phyloP scores from a whole-genome alignment of 2,888 invertebrate genomes.

The Mermis nigrescens region DNA sequence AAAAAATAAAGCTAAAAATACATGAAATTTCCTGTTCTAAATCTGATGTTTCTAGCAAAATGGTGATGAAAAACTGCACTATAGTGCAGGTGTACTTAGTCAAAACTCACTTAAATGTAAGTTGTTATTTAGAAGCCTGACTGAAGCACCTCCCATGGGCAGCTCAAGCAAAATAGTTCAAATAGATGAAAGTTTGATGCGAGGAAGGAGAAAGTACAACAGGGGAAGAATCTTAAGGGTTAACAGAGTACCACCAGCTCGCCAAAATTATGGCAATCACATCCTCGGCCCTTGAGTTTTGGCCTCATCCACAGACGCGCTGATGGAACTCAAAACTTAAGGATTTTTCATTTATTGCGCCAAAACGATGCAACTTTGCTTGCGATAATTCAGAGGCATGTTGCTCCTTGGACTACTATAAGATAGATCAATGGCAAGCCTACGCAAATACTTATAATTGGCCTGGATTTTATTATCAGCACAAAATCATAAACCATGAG shows the following conservation, averaged over 20 bases:
- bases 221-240: not conserved
- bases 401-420: conserved; percentile 1
- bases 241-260: conserved; percentile 5
- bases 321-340: not conserved
- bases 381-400: not conserved
- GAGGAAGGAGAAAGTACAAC: conserved; percentile 5
- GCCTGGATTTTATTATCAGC: not conserved
- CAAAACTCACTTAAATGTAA: too few species aligned
- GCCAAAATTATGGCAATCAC: conserved; percentile 1
- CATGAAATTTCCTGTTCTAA: too few species aligned
- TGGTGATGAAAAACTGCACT: not conserved
- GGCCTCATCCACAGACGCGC: not conserved
- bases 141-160: conserved; percentile 3
- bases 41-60: not conserved
- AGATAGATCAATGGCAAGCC: conserved; percentile 1
- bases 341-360: conserved; percentile 3
- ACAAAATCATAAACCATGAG: not conserved
- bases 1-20: too few species aligned
- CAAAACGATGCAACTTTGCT: not conserved
- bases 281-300: conserved; percentile 7
- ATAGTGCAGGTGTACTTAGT: too few species aligned
- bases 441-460: not conserved
- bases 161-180: not conserved
- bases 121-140: not conserved
- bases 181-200: conserved; percentile 6